Evolutionary conservation across 2,888 invertebrate species (phyloP).

Genomic region (Eupeodes luniger): DNA sequence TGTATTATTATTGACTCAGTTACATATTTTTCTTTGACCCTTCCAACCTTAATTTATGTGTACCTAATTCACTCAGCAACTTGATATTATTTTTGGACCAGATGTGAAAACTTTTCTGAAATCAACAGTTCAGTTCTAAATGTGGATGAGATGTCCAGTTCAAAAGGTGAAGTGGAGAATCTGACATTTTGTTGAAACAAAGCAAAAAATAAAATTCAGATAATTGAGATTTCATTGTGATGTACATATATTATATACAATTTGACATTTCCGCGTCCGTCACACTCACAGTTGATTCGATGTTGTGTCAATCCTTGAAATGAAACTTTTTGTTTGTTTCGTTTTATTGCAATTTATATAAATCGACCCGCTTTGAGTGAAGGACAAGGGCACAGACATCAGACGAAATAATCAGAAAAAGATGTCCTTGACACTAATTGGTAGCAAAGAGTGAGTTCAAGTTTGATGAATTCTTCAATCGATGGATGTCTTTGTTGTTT

Average conservation of each 20-base stretch:
- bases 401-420: constrained; percentile 4
- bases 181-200: background rate
- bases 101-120: background rate
- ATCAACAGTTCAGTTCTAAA: background rate
- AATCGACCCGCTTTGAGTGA: background rate
- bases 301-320: constrained; percentile 19
- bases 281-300: background rate
- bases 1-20: background rate
- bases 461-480: constrained; percentile 24
- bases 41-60: background rate
- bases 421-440: constrained; percentile 40
- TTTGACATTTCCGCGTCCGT: constrained; percentile 10
- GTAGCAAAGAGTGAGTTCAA: constrained; percentile 2
- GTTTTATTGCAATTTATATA: constrained; percentile 23
- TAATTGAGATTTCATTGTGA: constrained; percentile 13
- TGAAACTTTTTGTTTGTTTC: background rate
- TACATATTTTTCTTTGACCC: background rate
- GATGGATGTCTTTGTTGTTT: background rate
- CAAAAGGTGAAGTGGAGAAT: background rate
- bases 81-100: background rate
- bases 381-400: background rate
- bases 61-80: background rate
- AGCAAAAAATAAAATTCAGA: background rate
- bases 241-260: background rate
- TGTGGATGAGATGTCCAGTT: no score